Percentiles rank a stretch among this genome's conserved stretches.
Conservation (phyloP, 2,113 vertebrate species). For the Phalacrocorax aristotelis region DNA sequence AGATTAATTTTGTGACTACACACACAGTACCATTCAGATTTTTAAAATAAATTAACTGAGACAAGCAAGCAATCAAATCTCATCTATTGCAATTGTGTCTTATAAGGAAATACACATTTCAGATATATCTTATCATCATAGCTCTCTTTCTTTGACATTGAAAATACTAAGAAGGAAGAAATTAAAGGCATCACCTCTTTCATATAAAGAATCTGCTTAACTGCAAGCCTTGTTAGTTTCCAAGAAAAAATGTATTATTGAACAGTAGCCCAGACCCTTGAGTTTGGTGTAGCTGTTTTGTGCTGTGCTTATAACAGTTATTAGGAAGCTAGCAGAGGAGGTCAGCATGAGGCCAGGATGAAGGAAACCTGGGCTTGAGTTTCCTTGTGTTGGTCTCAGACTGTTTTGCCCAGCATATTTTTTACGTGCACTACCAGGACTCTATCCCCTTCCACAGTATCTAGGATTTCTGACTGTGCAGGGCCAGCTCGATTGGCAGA, state of each 20-base stretch:
- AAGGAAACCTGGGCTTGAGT: background rate
- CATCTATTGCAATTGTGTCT: background rate
- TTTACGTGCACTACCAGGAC: too few relatives aligned
- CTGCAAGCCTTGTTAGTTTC: background rate
- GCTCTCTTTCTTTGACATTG: background rate
- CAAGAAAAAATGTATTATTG: background rate
- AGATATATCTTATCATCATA: background rate
- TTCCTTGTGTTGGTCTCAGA: background rate
- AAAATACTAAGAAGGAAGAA: background rate
- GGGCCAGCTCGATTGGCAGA: too few relatives aligned
- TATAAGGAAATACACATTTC: background rate
- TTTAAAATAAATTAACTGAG: background rate
- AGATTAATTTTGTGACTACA: background rate
- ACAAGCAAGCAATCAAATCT: background rate
- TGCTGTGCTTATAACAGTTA: background rate
- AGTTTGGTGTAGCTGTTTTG: background rate
- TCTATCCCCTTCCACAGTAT: too few relatives aligned
- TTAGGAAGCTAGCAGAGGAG: background rate
- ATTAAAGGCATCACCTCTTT: background rate
- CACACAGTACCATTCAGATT: background rate
- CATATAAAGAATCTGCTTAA: background rate
- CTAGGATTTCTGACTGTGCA: too few relatives aligned
- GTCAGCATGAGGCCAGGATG: background rate
- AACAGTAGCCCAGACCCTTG: background rate
- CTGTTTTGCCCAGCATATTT: too few relatives aligned